Evolutionary conservation across 1,140 invertebrate genomes (phyloP), one percentile per base, ranked within the genome.

Genomic region (Caerostris extrusa): DNA sequence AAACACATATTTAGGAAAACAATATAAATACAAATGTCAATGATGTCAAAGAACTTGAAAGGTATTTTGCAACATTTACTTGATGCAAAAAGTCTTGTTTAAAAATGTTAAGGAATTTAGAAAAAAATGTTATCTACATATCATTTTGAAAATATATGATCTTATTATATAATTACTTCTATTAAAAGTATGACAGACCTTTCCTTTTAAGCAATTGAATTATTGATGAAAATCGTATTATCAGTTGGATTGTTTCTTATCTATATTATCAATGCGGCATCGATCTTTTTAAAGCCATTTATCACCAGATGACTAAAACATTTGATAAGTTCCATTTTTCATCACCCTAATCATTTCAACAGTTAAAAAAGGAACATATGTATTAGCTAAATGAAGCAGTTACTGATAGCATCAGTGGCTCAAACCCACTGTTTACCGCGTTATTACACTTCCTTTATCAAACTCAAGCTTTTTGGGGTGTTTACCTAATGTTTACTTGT

Each of bases 251-350:
- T 53, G 19, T 77, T 5, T 4, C 7, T 77, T 10, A 77, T 77
- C 71, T 5, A 77, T 77, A 3, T 50, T 77, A 77, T 77, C 50
- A 50, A 34, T 12, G 50, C 10, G 12, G 53, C 3, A 50, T 77
- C 50, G 34, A 12, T 77, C 71, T 53, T 77, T 77, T 53, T 53
- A 12, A 34, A 50, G 34, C 34, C 53, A 53, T 77, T 77, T 53
- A 77, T 77, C 71, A 77, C 10, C 34, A 50, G 71, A 77, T 53
- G 71, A 77, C 71, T 77, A 77, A 77, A 64, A 53, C 34, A 53
- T 53, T 77, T 53, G 71, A 77, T 77, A 77, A 77, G 50, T 12
- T 77, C 6, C 50, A 50, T 77, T 77, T 77, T 10, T 77, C 71
- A 77, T 53, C 71, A 53, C 3, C 12, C 14, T 50, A 53, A 8